Evolutionary conservation across 1,140 invertebrate genomes (phyloP).

Genomic region (Diorhabda elongata): DNA sequence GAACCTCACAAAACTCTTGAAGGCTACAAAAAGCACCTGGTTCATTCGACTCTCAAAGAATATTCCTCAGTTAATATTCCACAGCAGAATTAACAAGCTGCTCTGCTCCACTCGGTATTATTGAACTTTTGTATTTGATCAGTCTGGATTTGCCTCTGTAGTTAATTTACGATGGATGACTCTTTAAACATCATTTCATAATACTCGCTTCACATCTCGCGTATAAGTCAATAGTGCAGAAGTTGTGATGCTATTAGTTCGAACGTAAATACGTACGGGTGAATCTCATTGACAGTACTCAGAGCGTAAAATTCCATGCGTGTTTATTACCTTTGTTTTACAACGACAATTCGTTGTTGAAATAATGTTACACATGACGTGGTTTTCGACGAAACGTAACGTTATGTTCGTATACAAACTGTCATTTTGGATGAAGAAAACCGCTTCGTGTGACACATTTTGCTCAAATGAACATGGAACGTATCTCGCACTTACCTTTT

Average conservation of each 20-base stretch:
- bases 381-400: slow-evolving; percentile 8
- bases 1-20: too few species aligned
- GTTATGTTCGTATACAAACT: not conserved
- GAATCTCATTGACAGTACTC: slow-evolving; percentile 5
- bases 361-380: slow-evolving; percentile 11
- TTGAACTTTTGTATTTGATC: not conserved
- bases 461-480: not conserved
- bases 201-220: not conserved
- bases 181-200: not conserved
- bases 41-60: too few species aligned
- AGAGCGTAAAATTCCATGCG: slow-evolving; percentile 9
- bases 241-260: slow-evolving; percentile 1
- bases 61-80: too few species aligned
- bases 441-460: not conserved
- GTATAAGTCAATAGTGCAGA: not conserved
- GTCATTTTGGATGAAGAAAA: not conserved
- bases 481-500: not conserved
- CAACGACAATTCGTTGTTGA: not conserved
- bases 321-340: slow-evolving; percentile 16
- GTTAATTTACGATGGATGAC: not conserved
- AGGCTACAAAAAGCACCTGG: too few species aligned
- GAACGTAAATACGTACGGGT: not conserved
- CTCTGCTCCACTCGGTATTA: not conserved
- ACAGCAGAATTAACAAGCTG: too few species aligned
- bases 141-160: not conserved